Percentiles rank a stretch among this genome's conserved stretches.
phyloP scores from a whole-genome alignment of 2,113 vertebrate genomes.

The Scomber japonicus region DNA sequence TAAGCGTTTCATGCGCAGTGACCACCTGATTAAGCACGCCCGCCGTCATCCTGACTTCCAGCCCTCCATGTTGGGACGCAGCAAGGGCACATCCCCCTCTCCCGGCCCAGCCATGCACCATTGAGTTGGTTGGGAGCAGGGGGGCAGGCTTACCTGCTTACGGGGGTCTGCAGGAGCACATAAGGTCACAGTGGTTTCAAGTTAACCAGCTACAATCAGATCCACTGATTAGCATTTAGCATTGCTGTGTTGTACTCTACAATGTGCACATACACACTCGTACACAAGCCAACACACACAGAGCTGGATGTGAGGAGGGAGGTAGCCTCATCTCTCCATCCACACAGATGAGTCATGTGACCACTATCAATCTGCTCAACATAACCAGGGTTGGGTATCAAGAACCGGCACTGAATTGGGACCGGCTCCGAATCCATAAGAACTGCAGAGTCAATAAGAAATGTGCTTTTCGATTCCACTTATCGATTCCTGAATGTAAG shows the following conservation, averaged over 20 bases:
- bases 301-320: constrained; percentile 30
- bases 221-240: constrained; percentile 52
- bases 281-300: constrained; percentile 11
- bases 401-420: background rate
- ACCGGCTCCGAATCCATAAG: constrained; percentile 14
- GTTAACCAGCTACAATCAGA: constrained; percentile 72
- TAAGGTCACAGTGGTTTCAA: constrained; percentile 30
- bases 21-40: constrained; percentile 88
- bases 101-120: constrained; percentile 16
- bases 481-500: constrained; percentile 55
- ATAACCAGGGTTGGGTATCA: constrained; percentile 45
- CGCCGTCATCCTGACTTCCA: constrained; percentile 86
- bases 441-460: constrained; percentile 25
- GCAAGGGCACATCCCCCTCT: constrained; percentile 56
- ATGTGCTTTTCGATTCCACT: constrained; percentile 59
- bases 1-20: constrained; percentile 88
- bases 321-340: constrained; percentile 28
- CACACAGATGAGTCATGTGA: constrained; percentile 57
- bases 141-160: background rate
- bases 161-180: constrained; percentile 32
- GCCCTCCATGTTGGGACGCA: constrained; percentile 84
- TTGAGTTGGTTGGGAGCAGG: constrained; percentile 40
- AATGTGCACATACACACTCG: constrained; percentile 26
- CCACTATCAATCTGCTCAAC: constrained; percentile 53
- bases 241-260: constrained; percentile 48